phyloP scores from a whole-genome alignment of 2,797 vertebrate genomes.

The Hydrocynus forskahlii region DNA sequence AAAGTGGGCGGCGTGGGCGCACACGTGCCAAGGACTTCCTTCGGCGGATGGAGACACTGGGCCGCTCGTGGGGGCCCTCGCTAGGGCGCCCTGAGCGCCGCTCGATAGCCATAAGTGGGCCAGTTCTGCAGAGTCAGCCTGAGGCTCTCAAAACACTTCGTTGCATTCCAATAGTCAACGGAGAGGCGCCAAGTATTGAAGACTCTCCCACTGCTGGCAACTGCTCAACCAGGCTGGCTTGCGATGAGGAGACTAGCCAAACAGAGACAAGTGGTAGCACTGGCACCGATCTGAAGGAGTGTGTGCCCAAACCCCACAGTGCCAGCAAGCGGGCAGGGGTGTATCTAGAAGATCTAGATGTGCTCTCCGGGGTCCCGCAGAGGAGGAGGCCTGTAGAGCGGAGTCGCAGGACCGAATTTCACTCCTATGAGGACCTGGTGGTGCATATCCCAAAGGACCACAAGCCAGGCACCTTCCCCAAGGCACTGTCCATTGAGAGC shows the following conservation, averaged over 20 bases:
- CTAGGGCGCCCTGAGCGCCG: constrained; percentile 64
- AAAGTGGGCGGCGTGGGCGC: constrained; percentile 77
- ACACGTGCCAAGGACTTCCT: constrained; percentile 89
- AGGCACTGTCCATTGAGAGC: constrained; percentile 97
- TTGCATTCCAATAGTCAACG: constrained; percentile 83
- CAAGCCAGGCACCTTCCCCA: constrained; percentile 97
- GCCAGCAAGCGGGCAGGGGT: constrained; percentile 87
- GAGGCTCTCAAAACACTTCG: constrained; percentile 81
- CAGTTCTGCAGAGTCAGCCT: constrained; percentile 84
- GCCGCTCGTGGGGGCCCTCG: constrained; percentile 77
- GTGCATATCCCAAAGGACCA: constrained; percentile 97
- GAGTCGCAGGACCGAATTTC: constrained; percentile 85
- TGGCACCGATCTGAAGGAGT: constrained; percentile 80
- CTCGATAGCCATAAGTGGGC: constrained; percentile 84
- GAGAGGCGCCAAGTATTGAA: constrained; percentile 65
- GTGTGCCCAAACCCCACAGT: constrained; percentile 67
- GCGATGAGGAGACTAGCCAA: constrained; percentile 84
- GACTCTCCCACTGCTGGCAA: constrained; percentile 33
- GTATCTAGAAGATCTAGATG: constrained; percentile 88
- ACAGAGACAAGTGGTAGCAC: constrained; percentile 75
- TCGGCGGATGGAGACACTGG: constrained; percentile 90
- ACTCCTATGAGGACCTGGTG: constrained; percentile 92
- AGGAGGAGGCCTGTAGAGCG: constrained; percentile 69
- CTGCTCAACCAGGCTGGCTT: constrained; percentile 63
- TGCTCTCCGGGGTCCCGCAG: constrained; percentile 72